These are phyloP conservation scores for Grammomys dolichurus DNA, from an alignment of 2,113 vertebrate genomes.

Conservation along the genomic window DNA sequence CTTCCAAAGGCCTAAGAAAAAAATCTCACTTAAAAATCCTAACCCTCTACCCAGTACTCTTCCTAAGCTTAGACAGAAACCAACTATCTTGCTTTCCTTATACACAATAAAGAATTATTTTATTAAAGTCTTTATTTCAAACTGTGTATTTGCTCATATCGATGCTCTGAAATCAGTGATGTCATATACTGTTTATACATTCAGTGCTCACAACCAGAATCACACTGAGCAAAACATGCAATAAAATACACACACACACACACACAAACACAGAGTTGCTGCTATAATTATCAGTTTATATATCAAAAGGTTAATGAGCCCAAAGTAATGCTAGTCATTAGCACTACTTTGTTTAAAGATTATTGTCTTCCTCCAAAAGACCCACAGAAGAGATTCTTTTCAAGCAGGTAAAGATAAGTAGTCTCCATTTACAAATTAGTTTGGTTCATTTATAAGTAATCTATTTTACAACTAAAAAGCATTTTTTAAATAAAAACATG, in stretches of 20 bases:
- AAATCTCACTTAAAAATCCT: constrained; percentile 28
- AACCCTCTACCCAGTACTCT: neutral
- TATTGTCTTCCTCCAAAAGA: constrained; percentile 31
- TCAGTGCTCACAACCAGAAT: neutral
- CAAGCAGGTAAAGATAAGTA: constrained; percentile 25
- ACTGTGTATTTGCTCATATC: neutral
- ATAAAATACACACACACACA: neutral
- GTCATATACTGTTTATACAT: neutral
- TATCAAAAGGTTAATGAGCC: constrained; percentile 33
- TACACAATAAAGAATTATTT: neutral
- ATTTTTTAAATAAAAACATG: neutral
- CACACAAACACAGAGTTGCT: neutral
- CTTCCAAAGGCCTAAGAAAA: neutral
- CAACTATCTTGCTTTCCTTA: neutral
- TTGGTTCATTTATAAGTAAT: constrained; percentile 24
- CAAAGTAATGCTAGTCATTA: neutral
- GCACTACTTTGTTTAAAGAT: neutral
- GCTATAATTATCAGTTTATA: neutral
- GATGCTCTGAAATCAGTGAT: neutral
- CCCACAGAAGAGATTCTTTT: constrained; percentile 1
- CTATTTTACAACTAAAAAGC: neutral
- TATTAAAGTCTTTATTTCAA: neutral
- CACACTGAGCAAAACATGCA: no score
- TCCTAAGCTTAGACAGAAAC: neutral
- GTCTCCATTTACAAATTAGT: constrained; percentile 15